phyloP scores from a whole-genome alignment of 1,140 invertebrate species.

The Solenopsis invicta region DNA sequence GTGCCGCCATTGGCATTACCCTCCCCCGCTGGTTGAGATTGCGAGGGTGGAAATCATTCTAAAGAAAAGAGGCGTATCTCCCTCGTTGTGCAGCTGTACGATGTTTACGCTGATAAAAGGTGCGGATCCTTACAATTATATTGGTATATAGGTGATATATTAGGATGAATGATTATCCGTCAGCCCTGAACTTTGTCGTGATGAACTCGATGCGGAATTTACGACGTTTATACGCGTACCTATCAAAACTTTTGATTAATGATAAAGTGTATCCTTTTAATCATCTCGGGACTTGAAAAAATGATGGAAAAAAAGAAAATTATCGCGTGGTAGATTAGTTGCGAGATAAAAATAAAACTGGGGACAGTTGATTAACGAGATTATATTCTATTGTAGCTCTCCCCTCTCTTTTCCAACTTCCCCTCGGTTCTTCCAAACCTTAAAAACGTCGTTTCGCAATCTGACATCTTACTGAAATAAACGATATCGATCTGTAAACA shows the following conservation, averaged over 20 bases:
- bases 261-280: constrained; percentile 18
- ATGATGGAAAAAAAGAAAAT: constrained; percentile 20
- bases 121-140: constrained; percentile 24
- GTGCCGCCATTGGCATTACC: constrained; percentile 52
- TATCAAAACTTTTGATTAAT: constrained; percentile 59
- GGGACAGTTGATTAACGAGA: background rate
- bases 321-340: background rate
- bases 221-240: constrained; percentile 42
- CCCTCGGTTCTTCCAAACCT: background rate
- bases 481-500: constrained; percentile 19
- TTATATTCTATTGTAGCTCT: background rate
- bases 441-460: background rate
- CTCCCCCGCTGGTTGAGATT: constrained; percentile 52
- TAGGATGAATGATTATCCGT: constrained; percentile 35
- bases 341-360: constrained; percentile 24
- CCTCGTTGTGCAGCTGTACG: background rate
- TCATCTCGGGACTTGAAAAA: background rate
- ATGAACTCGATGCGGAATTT: constrained; percentile 20
- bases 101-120: constrained; percentile 49
- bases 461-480: constrained; percentile 22
- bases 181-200: constrained; percentile 13
- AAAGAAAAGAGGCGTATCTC: constrained; percentile 60
- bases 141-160: constrained; percentile 42
- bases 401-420: background rate
- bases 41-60: constrained; percentile 32